Evolutionary conservation across 2,888 invertebrate genomes (phyloP), one percentile per base, ranked within the genome.

Genomic region (Iphiclides podalirius): DNA sequence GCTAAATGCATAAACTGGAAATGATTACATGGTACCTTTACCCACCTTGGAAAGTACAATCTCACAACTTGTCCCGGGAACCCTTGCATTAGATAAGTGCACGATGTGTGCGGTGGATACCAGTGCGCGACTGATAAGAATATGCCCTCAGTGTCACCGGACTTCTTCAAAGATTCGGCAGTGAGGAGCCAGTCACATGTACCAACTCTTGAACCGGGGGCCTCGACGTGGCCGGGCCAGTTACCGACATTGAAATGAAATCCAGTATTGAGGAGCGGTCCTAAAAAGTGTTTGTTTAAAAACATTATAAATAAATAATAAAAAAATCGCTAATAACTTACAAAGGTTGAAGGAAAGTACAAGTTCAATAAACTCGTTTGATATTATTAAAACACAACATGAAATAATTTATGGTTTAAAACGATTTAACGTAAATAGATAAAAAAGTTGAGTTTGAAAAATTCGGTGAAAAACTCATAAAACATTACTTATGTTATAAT

Each of bases 181-280:
- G 94, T 95, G 39, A 96, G 90, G 42, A 96, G 84, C 96, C 96
- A 96, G 77, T 96, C 95, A 70, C 96, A 96, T 38, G 94, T 94
- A 3, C 96, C 95, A 53, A 95, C 95, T 60, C 94, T 92, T 23
- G 94, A 94, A 0, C 96, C 96, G 0, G 95, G 95, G 0, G 96
- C 96, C 70, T 96, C 96, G 41, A 96, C 96, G 78, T 96, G 96
- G 0, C 96, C 96, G 0, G 96, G 96, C 96, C 96, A 96, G 79
- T 96, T 96, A 58, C 96, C 96, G 42, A 97, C 97, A 83, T 97
- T 97, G 87, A 97, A 97, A 81, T 97, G 97, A 76, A 97, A 97
- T 3, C 97, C 97, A 0, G 96, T 97, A 76, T 97, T 97, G 41
- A 97, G 90, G 13, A 97, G 87, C 0, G 97, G 97, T 34, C 96